Base-by-base conservation (phyloP, 2,888 invertebrate species). In the Lasioglossum zephyrum region DNA sequence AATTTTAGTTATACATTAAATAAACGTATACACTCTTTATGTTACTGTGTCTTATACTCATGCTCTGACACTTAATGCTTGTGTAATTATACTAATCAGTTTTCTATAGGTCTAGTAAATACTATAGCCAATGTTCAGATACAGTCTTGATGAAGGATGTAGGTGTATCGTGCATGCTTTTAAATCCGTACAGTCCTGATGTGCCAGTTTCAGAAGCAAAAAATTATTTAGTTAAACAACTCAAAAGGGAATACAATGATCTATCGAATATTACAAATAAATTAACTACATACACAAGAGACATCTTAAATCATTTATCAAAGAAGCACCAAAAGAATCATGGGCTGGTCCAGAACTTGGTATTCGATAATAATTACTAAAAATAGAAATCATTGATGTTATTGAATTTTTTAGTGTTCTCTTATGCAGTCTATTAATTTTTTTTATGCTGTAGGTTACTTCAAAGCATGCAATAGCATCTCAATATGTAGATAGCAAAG, bases 121-220 rank as follows among this genome's bases (percentile, higher is more conserved):
- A 70, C 41, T 77, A 60, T 72, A 73, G 83, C n/a, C 81, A 53
- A 63, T 85, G 16, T 72, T 79, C 82, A n/a, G 91, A 92, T 70
- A 89, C 91, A 16, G 90, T 92, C 6, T 69, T 93, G 3, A 91
- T 93, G 18, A 93, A 92, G 66, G 92, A 93, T 66, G 88, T 92
- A 18, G 91, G 92, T 22, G 80, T 92, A 44, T 91, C 92, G 1
- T 93, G 92, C 72, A 82, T 86, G 11, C 85, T 92, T 70, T 77
- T 89, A 57, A 77, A 86, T 22, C 73, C 82, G 8, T 69, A 79
- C 31, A 26, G 66, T 0, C 60, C 60, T 26, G 69, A 88, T 26
- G 36, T 75, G 13, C 57, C 83, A n/a, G 76, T 66, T 75, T 66
- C 87, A 22, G 79, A 84, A 60, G 73, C 89, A 60, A 89, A 89